phyloP scores from a whole-genome alignment of 2,113 vertebrate species.

The Platycercus adscitus region DNA sequence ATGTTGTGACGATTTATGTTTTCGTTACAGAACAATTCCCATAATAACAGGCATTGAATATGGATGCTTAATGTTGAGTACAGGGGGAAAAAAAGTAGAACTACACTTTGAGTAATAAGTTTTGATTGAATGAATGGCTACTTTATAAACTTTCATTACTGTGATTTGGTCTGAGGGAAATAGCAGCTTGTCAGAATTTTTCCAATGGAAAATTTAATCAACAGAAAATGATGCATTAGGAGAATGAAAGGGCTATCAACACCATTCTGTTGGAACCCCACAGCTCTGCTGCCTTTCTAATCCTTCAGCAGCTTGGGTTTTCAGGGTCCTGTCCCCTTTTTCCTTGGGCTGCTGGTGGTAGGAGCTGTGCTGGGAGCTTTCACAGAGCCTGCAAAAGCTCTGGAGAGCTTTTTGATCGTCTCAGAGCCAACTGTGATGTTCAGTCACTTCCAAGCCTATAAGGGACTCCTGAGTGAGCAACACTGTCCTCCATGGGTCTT shows the following conservation, averaged over 20 bases:
- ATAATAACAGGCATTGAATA: conserved; percentile 39
- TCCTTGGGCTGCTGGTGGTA: not conserved
- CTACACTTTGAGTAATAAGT: not conserved
- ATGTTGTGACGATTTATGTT: conserved; percentile 46
- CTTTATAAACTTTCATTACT: conserved; percentile 46
- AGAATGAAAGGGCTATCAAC: not conserved
- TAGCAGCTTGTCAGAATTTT: not conserved
- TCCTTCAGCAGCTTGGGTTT: not conserved
- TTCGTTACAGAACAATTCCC: conserved; percentile 57
- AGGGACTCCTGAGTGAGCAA: not conserved
- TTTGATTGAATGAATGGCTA: conserved; percentile 46
- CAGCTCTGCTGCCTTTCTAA: not conserved
- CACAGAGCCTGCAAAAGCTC: not conserved
- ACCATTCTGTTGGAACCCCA: not conserved
- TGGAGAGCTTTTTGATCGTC: not conserved
- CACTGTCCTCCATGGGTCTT: not conserved
- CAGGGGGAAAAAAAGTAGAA: not conserved
- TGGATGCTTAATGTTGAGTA: conserved; percentile 11
- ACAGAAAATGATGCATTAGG: not conserved
- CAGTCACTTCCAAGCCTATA: not conserved
- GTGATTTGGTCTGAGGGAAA: conserved; percentile 5
- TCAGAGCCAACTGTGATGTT: not conserved
- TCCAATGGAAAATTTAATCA: conserved; percentile 31
- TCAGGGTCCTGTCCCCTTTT: not conserved
- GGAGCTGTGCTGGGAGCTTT: not conserved